Base-by-base conservation (phyloP, 2,113 vertebrate genomes). In the Gila orcuttii region DNA sequence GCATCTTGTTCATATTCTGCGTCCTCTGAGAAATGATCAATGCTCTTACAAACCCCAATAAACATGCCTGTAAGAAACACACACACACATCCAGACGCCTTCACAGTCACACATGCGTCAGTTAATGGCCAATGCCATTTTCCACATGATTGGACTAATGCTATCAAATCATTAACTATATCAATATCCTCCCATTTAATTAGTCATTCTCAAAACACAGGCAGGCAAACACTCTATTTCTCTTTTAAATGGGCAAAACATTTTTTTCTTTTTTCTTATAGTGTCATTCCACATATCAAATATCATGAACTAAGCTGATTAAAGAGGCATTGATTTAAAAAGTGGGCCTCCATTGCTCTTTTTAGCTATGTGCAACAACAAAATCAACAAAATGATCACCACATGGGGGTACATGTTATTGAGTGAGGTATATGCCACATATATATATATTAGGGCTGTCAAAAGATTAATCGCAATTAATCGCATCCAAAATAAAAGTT, bases 21-120 rank as follows among this genome's bases (percentile, higher is more conserved):
- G 50, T 99, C 97, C 66, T 99, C 98, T 0, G 97, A 95, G 89
- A 99, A 99, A 93, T 99, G 97, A 88, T 99, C 98, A 10, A 99
- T 99, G 91, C 97, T 96, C 95, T 99, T 99, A 94, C 98, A 99
- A 89, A 99, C 96, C 0, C 98, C 98, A 89, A 94, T 96, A 93
- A 98, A 98, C 10, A 96, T 94, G 84, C 98, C 98, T 99, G 93
- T 47, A 90, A 91, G 90, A 83, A 85, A 91, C 8, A 89, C 81
- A 57, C 52, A 52, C 50, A 76, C 79, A 87, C 59, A 87, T 80
- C 79, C 86, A 79, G 69, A 86, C 52, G 33, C 77, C 82, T 85
- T 66, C 82, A 86, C 64, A 82, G 23, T 45, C 81, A 86, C 68
- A 81, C 45, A 82, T 39, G 59, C 33, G 31, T 55, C 86, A 36